phyloP scores from a whole-genome alignment of 1,140 invertebrate genomes.

The Zaprionus taronus region DNA sequence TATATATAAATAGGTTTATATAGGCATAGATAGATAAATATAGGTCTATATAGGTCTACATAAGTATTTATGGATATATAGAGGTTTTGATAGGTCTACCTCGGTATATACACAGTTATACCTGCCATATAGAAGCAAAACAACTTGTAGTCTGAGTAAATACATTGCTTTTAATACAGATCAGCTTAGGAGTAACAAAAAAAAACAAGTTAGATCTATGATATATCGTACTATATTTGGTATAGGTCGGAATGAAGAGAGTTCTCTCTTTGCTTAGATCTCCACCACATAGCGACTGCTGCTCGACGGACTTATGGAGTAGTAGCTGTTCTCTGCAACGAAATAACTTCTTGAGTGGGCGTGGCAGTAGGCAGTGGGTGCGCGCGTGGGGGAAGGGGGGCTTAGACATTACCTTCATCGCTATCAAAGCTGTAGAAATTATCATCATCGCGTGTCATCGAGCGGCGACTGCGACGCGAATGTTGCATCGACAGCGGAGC shows the following conservation, averaged over 20 bases:
- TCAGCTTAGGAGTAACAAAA: background rate
- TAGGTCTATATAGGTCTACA: background rate
- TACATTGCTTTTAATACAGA: conserved; percentile 2
- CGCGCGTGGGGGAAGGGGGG: too few relatives aligned
- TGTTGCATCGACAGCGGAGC: background rate
- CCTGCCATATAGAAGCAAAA: background rate
- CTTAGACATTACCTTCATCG: conserved; percentile 74
- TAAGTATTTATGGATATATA: background rate
- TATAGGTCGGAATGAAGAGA: too few relatives aligned
- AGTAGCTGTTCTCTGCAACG: conserved; percentile 79
- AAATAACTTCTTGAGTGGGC: conserved; percentile 8
- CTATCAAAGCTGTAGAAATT: conserved; percentile 82
- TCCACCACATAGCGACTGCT: conserved; percentile 82
- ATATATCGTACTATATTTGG: background rate
- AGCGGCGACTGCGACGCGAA: conserved; percentile 57
- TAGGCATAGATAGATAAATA: too few relatives aligned
- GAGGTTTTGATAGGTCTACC: background rate
- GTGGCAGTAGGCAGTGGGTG: background rate
- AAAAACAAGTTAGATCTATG: background rate
- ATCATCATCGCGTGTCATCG: conserved; percentile 77
- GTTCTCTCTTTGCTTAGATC: conserved; percentile 42
- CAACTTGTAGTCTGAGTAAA: background rate
- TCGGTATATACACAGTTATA: background rate
- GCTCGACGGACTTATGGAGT: conserved; percentile 78
- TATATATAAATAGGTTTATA: background rate